Evolutionary conservation across 23 tunicate species (phyloP), one percentile per base, ranked within the genome.

Genomic region (Trididemnum nubilum): DNA sequence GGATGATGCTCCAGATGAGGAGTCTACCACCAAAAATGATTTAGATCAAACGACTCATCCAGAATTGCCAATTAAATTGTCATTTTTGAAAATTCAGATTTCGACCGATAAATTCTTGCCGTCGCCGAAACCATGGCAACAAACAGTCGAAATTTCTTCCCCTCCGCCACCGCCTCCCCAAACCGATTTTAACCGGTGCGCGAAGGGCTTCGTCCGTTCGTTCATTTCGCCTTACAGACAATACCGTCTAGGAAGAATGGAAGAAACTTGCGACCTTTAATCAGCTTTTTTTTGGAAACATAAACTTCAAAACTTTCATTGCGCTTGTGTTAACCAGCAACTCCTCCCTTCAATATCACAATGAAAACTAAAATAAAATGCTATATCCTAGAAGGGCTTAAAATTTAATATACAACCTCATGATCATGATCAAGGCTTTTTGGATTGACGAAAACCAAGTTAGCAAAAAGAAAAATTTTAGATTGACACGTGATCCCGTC

Each of bases 201-300:
- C 87, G 1, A 33, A 36, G 31, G 87, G 87, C 12, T 83, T 83
- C 30, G 28, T 77, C 22, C 81, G 87, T 0, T 27, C 80, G 33
- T 83, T 73, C 61, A 63, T 36, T 32, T 73, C 87, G 7, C 87
- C 87, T 23, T 83, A 83, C 64, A 54, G 73, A 2, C 29, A 28
- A 18, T 59, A 73, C 36, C 22, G 3, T 26, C 40, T 19, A 0
- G 32, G 24, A 5, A 7, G 32, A 32, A 60, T 73, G 39, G 25
- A 73, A 3, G 87, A 83, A 38, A 83, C 87, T 7, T 66, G 76
- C 9, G 87, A 83, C 35, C 38, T 83, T 37, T 83, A 73, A 73
- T 24, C 5, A n/a, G 69, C n/a, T n/a, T n/a, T n/a, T n/a, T n/a
- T n/a, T n/a, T n/a, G n/a, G n/a, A n/a, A n/a, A n/a, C n/a, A n/a